These are phyloP conservation scores for Dynastes hyllus DNA, from an alignment of 2,888 invertebrate genomes.

Conservation along the genomic window DNA sequence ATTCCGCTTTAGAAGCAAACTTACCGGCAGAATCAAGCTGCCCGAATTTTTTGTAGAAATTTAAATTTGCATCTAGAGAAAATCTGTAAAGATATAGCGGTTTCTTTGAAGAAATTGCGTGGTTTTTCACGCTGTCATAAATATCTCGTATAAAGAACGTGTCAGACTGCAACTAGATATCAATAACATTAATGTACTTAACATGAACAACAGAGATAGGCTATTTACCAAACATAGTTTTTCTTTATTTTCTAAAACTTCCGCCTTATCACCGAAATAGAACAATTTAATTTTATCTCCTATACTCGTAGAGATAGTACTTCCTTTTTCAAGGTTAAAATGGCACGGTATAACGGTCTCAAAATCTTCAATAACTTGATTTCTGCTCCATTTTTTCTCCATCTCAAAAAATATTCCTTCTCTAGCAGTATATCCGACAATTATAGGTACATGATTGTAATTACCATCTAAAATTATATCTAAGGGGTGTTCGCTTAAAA, in stretches of 20 bases:
- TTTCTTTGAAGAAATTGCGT: conserved; percentile 46
- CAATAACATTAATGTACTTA: neutral
- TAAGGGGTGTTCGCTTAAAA: conserved; percentile 63
- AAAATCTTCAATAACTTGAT: conserved; percentile 60
- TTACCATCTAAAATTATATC: conserved; percentile 63
- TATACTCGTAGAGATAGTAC: conserved; percentile 58
- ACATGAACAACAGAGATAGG: neutral
- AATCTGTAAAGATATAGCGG: conserved; percentile 58
- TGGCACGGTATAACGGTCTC: conserved; percentile 66
- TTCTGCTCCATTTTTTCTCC: conserved; percentile 55
- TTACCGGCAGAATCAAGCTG: conserved; percentile 55
- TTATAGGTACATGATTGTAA: conserved; percentile 66
- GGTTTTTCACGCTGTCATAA: conserved; percentile 54
- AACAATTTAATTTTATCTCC: conserved; percentile 69
- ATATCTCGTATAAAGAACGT: conserved; percentile 57
- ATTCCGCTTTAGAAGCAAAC: conserved; percentile 4
- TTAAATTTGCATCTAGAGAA: conserved; percentile 54
- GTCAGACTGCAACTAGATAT: conserved; percentile 58
- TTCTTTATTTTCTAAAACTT: conserved; percentile 67
- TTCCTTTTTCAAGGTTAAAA: conserved; percentile 63
- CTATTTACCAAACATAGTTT: conserved; percentile 1
- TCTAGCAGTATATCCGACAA: conserved; percentile 65
- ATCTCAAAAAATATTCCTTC: conserved; percentile 66
- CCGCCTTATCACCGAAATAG: conserved; percentile 70
- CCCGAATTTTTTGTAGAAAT: conserved; percentile 54